Percentiles rank a stretch among this genome's conserved stretches.
Evolutionary conservation across 2,888 invertebrate species (phyloP).

Genomic region (Dendrolimus houi): DNA sequence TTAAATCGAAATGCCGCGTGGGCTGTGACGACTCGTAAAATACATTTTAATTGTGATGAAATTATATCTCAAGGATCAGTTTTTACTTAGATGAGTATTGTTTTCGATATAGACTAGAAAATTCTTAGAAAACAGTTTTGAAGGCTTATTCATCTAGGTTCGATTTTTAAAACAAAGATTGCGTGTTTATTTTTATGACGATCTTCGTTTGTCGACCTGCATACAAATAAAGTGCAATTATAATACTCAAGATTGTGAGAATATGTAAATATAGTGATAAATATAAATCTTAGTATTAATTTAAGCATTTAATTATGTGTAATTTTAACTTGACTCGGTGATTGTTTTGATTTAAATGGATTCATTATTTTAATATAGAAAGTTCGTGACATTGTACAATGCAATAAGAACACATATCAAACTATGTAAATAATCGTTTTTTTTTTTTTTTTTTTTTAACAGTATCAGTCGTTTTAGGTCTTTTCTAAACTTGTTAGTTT

Average conservation of each 20-base stretch:
- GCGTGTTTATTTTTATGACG: conserved; percentile 52
- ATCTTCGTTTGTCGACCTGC: conserved; percentile 31
- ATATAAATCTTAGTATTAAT: conserved; percentile 47
- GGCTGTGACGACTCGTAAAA: too few relatives aligned
- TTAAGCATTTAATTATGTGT: conserved; percentile 52
- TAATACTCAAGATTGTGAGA: conserved; percentile 73
- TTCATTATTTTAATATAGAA: conserved; percentile 14
- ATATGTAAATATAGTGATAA: conserved; percentile 58
- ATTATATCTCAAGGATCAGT: neutral
- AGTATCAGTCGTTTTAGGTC: too few relatives aligned
- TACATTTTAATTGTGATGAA: too few relatives aligned
- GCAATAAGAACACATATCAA: conserved; percentile 66
- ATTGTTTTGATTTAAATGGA: conserved; percentile 24
- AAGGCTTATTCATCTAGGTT: too few relatives aligned
- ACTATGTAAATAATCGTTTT: conserved; percentile 8
- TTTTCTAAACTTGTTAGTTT: too few relatives aligned
- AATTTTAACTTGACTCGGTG: conserved; percentile 23
- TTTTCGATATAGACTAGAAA: too few relatives aligned
- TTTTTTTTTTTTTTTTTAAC: too few relatives aligned
- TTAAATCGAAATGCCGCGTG: too few relatives aligned
- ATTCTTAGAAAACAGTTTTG: too few relatives aligned
- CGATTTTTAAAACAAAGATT: conserved; percentile 19
- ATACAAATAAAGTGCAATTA: conserved; percentile 75
- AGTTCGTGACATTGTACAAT: conserved; percentile 31
- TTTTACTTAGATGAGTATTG: neutral